These are phyloP conservation scores for Ochotona curzoniae DNA, from an alignment of 2,113 vertebrate genomes.

Conservation along the genomic window DNA sequence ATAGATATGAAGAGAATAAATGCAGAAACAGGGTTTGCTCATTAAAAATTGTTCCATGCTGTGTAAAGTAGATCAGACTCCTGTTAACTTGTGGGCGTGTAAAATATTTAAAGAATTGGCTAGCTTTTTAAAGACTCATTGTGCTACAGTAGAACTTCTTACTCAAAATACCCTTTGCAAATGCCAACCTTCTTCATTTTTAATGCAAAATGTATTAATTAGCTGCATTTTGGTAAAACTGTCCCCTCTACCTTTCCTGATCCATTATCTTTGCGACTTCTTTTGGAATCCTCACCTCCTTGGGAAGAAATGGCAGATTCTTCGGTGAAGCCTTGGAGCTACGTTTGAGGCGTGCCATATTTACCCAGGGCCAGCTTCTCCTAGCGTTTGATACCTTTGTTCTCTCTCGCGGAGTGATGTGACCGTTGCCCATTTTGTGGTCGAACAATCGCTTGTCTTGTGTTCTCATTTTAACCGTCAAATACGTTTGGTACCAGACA, in stretches of 20 bases:
- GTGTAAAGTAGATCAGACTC: conserved; percentile 41
- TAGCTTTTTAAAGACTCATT: conserved; percentile 26
- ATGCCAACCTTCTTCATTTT: background rate
- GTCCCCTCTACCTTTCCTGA: background rate
- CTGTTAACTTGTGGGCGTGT: conserved; percentile 24
- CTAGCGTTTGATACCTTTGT: background rate
- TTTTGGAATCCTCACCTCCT: background rate
- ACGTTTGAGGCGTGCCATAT: background rate
- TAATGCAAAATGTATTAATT: conserved; percentile 9
- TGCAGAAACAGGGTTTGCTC: conserved; percentile 24
- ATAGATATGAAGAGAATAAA: conserved; percentile 41
- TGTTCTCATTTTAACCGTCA: background rate
- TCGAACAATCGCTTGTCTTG: background rate
- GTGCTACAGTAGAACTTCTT: background rate
- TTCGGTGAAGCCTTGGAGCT: background rate
- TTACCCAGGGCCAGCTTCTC: background rate
- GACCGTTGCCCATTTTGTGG: background rate
- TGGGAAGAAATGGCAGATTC: background rate
- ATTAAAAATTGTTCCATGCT: conserved; percentile 58
- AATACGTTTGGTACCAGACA: background rate
- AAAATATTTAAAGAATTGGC: conserved; percentile 47
- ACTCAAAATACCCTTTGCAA: conserved; percentile 26
- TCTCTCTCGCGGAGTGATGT: background rate
- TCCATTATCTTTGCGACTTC: background rate
- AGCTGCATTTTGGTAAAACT: background rate